Evolutionary conservation across 2,888 invertebrate genomes (phyloP).

Genomic region (Amitus sp.): DNA sequence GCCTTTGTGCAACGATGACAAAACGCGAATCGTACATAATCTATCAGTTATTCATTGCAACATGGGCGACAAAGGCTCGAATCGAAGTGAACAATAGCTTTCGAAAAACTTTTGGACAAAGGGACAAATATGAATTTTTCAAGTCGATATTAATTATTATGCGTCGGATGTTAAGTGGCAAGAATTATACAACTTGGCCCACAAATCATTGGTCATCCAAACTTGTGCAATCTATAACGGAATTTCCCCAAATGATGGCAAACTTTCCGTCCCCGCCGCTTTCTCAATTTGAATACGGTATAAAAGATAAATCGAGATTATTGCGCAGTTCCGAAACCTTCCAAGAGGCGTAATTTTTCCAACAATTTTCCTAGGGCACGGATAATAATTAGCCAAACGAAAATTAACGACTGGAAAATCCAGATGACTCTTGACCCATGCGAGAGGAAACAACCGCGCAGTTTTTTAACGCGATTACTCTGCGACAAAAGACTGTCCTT

Average conservation of each 20-base stretch:
- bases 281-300: background rate
- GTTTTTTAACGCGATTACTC: no score
- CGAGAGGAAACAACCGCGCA: no score
- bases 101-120: background rate
- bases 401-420: conserved; percentile 10
- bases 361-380: background rate
- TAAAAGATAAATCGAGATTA: background rate
- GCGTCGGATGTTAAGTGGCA: conserved; percentile 31
- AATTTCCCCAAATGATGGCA: conserved; percentile 10
- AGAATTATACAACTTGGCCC: conserved; percentile 29
- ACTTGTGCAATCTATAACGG: conserved; percentile 29
- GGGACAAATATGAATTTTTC: background rate
- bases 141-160: conserved; percentile 28
- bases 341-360: no score
- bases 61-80: conserved; percentile 9
- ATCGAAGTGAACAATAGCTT: background rate
- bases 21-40: conserved; percentile 23
- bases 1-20: conserved; percentile 22
- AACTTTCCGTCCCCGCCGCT: background rate
- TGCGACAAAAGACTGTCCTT: no score
- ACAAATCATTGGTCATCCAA: conserved; percentile 34
- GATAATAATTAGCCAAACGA: background rate
- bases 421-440: conserved; percentile 11
- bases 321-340: no score
- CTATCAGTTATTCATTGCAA: conserved; percentile 17